Evolutionary conservation across 1,140 invertebrate genomes (phyloP), one percentile per base, ranked within the genome.

Genomic region (Zaprionus davidi): DNA sequence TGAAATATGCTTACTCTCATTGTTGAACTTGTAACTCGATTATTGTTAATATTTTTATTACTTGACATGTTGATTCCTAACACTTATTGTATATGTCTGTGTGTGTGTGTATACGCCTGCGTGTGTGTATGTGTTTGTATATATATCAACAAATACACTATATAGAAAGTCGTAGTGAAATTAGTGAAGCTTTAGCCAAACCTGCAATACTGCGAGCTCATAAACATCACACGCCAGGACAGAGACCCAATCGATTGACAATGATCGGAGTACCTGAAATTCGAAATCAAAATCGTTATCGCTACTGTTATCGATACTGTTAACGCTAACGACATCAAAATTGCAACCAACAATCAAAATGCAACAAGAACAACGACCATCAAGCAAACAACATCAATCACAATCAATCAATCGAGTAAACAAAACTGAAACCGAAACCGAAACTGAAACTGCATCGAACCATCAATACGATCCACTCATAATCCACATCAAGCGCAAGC

Each of bases 171-270:
- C 64, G 88, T 92, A 92, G 91, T 92, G 71, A 91, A 90, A 81
- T 77, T 92, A 92, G 91, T 92, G 87, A 92, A 87, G 82, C 91
- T 92, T 82, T 92, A 92, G 91, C 91, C 87, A 82, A 92, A 82
- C 67, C 81, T 92, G 82, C 91, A 92, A 83, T 90, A 92, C 70
- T 92, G 91, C 70, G 80, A 92, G 81, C 77, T 91, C 78, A 91
- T 92, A 72, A 81, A 88, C 59, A 92, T 92, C 72, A 86, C 76
- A 69, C 86, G 81, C 73, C 71, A 81, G 76, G 79, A 88, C 82
- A 79, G 64, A 67, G 81, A 83, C 71, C 44, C 59, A 22, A 81
- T 79, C 76, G 79, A 80, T 67, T 80, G 84, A 90, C 85, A 64
- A 65, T 62, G 65, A 70, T 73, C 57, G 53, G 38, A 51, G 38